A percentile compares a stretch with the other conserved stretches of the same genome.
Conservation (phyloP, 2,797 vertebrate genomes). For the Acanthornis magna region DNA sequence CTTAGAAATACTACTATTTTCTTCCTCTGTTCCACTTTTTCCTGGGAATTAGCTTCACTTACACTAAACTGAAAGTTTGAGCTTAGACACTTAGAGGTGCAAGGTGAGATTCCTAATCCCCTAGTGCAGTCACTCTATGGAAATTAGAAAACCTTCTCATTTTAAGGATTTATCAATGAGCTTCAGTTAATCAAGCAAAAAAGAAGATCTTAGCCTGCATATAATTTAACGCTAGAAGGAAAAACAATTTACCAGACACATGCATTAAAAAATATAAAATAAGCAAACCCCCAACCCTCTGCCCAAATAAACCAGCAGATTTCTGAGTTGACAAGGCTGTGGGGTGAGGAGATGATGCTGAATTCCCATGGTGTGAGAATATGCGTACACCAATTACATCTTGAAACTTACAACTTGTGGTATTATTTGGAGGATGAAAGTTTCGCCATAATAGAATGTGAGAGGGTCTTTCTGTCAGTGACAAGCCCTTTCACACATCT, state of each 20-base stretch:
- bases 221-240: neutral
- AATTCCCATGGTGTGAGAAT: neutral
- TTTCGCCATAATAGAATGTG: conserved; percentile 73
- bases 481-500: conserved; percentile 76
- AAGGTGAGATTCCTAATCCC: conserved; percentile 2
- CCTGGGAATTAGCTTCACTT: conserved; percentile 5
- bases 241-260: neutral
- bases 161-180: neutral
- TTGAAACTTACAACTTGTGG: neutral
- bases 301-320: neutral
- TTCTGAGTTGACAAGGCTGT: neutral
- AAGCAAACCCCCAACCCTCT: neutral
- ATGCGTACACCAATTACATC: neutral
- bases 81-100: neutral
- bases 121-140: neutral
- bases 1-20: conserved; percentile 25
- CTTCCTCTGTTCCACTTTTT: neutral
- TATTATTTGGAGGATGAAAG: conserved; percentile 53
- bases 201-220: neutral
- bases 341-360: neutral
- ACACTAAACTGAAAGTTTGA: neutral
- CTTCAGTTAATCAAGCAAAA: neutral
- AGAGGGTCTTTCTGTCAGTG: conserved; percentile 74
- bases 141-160: neutral
- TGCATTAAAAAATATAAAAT: neutral